These are phyloP conservation scores for Nephrotoma guestfalica DNA, from an alignment of 2,888 invertebrate species.

Conservation along the genomic window DNA sequence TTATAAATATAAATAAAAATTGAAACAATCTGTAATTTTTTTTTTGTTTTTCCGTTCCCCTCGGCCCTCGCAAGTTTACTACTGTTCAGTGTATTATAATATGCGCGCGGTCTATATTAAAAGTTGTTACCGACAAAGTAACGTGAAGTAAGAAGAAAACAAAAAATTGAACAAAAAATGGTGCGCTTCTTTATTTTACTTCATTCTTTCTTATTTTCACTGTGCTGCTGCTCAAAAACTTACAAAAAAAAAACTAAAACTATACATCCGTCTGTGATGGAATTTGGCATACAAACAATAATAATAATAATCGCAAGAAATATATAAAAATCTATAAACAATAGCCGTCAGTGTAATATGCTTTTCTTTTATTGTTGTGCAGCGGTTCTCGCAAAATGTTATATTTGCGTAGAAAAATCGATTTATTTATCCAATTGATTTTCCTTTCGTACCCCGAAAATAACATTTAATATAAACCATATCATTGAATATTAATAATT, in stretches of 20 bases:
- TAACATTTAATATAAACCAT: not conserved
- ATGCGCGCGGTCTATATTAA: conserved; percentile 4
- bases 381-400: not conserved
- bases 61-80: not conserved
- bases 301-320: not conserved
- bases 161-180: conserved; percentile 3
- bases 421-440: not conserved
- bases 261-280: conserved; percentile 3
- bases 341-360: conserved; percentile 4
- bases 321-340: not conserved
- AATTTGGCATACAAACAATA: conserved; percentile 5
- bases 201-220: not conserved
- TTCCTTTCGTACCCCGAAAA: not conserved
- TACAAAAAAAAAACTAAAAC: not conserved
- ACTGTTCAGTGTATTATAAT: conserved; percentile 3
- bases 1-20: not conserved
- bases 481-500: not conserved
- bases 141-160: not conserved
- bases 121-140: conserved; percentile 1
- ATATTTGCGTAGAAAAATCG: conserved; percentile 3
- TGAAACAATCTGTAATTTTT: not conserved
- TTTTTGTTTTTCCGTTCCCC: not conserved
- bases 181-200: conserved; percentile 4
- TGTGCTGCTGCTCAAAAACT: not conserved
- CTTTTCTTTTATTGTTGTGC: not conserved